phyloP scores from a whole-genome alignment of 2,797 vertebrate genomes.

The Sebastes diploproa region DNA sequence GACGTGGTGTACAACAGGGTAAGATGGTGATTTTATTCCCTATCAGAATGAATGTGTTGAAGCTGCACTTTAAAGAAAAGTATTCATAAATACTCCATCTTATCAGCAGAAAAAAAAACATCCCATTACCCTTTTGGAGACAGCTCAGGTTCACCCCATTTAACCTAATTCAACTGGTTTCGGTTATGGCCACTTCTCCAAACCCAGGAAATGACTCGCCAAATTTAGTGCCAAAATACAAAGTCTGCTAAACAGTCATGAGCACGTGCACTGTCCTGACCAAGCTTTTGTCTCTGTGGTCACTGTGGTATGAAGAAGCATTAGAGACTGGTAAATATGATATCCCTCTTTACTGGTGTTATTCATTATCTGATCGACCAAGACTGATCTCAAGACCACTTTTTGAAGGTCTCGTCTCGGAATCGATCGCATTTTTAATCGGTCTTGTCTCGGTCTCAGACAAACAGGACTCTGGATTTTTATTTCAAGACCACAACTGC shows the following conservation, averaged over 20 bases:
- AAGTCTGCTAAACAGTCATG: background rate
- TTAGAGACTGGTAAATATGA: background rate
- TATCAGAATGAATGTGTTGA: background rate
- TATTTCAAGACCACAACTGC: too few relatives aligned
- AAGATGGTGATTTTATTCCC: conserved; percentile 16
- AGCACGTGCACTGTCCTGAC: background rate
- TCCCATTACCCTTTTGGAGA: fast-evolving
- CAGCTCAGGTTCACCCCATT: background rate
- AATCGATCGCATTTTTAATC: too few relatives aligned
- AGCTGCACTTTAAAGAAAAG: background rate
- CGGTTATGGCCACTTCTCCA: background rate
- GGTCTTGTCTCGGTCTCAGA: too few relatives aligned
- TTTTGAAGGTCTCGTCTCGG: fast-evolving
- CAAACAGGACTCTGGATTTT: too few relatives aligned
- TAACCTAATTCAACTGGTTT: background rate
- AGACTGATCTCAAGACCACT: too few relatives aligned
- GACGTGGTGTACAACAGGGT: conserved; percentile 94
- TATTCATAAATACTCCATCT: background rate
- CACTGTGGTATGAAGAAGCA: background rate
- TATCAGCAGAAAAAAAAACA: background rate
- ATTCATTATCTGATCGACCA: background rate
- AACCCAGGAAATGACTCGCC: background rate
- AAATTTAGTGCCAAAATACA: background rate
- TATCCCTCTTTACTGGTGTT: background rate
- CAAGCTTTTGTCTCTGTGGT: background rate